Evolutionary conservation across 1,140 invertebrate genomes (phyloP), one percentile per base, ranked within the genome.

Genomic region (Drosophila ananassae): DNA sequence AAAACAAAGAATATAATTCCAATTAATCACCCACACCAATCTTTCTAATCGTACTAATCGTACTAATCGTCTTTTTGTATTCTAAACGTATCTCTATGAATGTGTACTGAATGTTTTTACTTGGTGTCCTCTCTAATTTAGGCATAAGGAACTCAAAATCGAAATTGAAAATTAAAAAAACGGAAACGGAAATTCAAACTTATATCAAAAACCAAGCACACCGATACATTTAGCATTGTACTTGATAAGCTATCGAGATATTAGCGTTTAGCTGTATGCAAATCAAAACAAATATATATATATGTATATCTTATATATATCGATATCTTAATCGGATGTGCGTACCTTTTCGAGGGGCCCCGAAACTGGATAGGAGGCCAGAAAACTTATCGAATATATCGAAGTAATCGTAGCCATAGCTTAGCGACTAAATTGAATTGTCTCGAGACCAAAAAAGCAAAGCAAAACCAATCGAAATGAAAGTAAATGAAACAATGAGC

Each of bases 171-270:
- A 72, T 34, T 57, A 60, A 77, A 68, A 46, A 37, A 22, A 56
- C 79, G 22, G 57, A 63, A 46, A 46, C 21, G 44, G 44, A 48
- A 61, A 68, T 61, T 54, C 48, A 81, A 77, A 83, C 74, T 81
- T 85, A 80, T 82, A 77, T 78, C 72, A 64, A 87, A 85, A 87
- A 87, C 82, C 64, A 85, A 85, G 82, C 81, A 85, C 81, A 85
- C 81, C 82, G 82, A 85, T 85, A 84, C 68, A 84, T 81, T 84
- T 87, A 85, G 81, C 82, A 81, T 84, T 76, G 69, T 77, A 81
- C 56, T 67, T 76, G 72, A 67, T 68, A 76, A 76, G 73, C 54
- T 67, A 68, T 77, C 46, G 63, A 44, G 13, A 60, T 69, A 75
- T 62, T 75, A 79, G 71, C 60, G 53, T 46, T 51, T 73, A 79